Evolutionary conservation across 1,140 invertebrate genomes (phyloP).

Genomic region (Drosophila bocki): DNA sequence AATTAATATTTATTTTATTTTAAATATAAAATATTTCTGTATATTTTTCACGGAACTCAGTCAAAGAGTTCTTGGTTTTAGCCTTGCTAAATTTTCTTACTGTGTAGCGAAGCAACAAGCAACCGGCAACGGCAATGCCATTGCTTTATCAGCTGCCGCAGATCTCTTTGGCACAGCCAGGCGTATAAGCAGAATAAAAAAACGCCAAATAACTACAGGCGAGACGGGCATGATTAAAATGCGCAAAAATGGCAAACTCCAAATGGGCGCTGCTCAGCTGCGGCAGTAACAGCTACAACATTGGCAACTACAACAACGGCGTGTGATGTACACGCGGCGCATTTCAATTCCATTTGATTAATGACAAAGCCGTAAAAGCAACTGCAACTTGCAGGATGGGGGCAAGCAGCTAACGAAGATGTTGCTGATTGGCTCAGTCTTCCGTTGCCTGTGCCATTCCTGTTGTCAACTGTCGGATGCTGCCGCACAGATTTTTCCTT

Average conservation of each 20-base stretch:
- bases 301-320: conserved; percentile 47
- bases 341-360: conserved; percentile 84
- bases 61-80: too few relatives aligned
- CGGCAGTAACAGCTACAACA: conserved; percentile 53
- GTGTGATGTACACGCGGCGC: conserved; percentile 80
- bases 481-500: conserved; percentile 40
- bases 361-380: conserved; percentile 83
- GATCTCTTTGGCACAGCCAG: conserved; percentile 74
- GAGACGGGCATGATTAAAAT: conserved; percentile 81
- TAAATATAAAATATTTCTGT: background rate
- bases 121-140: conserved; percentile 49
- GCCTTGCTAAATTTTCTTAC: background rate
- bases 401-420: conserved; percentile 64
- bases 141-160: conserved; percentile 64
- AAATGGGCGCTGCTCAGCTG: conserved; percentile 72
- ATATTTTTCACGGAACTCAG: background rate
- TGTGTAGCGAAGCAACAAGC: conserved; percentile 14
- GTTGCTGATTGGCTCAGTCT: conserved; percentile 74
- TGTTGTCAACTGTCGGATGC: conserved; percentile 78
- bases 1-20: too few relatives aligned
- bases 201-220: conserved; percentile 75
- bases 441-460: conserved; percentile 41
- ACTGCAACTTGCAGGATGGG: conserved; percentile 67
- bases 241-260: conserved; percentile 80
- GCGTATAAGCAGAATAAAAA: conserved; percentile 44